phyloP scores from a whole-genome alignment of 2,113 vertebrate species.

The Guaruba guarouba region DNA sequence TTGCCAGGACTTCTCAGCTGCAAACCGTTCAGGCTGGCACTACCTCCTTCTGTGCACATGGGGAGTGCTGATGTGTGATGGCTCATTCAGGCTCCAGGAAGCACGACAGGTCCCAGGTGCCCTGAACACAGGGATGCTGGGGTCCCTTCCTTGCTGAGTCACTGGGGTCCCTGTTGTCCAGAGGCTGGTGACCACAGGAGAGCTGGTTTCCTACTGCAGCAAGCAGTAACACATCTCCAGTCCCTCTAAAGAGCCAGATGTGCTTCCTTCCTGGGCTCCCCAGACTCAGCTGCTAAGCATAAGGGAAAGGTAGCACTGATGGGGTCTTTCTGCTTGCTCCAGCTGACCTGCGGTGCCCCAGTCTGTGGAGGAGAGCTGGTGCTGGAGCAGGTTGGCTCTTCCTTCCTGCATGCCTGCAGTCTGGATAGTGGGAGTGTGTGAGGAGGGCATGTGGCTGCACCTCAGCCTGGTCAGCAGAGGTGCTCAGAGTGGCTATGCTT shows the following conservation, averaged over 20 bases:
- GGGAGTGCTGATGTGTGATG: background rate
- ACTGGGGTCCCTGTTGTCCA: background rate
- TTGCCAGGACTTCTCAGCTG: background rate
- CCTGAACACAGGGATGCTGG: background rate
- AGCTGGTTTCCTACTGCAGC: background rate
- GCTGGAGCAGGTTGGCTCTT: background rate
- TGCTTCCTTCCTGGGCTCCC: background rate
- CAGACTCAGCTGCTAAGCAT: background rate
- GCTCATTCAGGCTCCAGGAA: background rate
- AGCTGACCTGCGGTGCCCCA: fast-evolving
- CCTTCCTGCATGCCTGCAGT: fast-evolving
- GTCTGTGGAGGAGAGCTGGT: background rate
- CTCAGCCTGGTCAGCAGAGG: background rate
- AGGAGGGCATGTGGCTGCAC: background rate
- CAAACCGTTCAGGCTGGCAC: fast-evolving
- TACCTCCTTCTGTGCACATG: fast-evolving
- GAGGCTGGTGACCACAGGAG: background rate
- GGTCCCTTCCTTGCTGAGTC: background rate
- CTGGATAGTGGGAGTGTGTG: fast-evolving
- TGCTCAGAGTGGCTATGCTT: background rate
- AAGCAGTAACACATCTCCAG: background rate
- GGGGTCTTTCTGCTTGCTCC: background rate
- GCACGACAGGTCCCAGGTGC: fast-evolving
- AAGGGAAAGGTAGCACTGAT: fast-evolving
- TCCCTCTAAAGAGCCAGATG: background rate